These are phyloP conservation scores for Gnathonemus echidnorhynchus DNA, from an alignment of 2,113 vertebrate genomes.

Conservation along the genomic window DNA sequence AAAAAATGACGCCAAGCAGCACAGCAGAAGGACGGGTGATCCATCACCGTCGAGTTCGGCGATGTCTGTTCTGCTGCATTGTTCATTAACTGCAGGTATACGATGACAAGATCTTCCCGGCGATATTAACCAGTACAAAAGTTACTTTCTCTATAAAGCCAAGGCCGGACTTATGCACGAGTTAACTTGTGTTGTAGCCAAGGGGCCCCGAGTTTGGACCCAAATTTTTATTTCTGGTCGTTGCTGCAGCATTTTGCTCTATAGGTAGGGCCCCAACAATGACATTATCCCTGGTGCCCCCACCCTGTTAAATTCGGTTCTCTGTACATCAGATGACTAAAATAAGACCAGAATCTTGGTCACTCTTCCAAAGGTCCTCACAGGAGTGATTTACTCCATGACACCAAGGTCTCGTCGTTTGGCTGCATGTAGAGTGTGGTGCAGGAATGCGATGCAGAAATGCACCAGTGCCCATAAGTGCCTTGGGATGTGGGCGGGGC, in stretches of 20 bases:
- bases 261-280: not conserved
- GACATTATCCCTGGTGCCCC: not conserved
- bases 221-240: not conserved
- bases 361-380: not conserved
- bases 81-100: not conserved
- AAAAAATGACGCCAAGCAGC: not conserved
- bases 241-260: not conserved
- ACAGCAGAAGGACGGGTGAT: not conserved
- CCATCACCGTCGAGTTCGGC: not conserved
- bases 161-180: not conserved
- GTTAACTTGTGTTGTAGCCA: not conserved
- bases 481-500: slow-evolving; percentile 19
- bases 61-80: not conserved
- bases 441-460: not conserved
- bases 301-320: not conserved
- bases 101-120: not conserved
- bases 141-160: not conserved
- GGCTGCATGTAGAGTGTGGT: not conserved
- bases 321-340: not conserved
- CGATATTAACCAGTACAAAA: not conserved
- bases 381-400: not conserved
- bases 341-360: not conserved
- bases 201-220: not conserved
- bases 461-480: not conserved
- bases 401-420: not conserved